Conservation (phyloP, 2,797 vertebrate genomes). For the Siniperca scherzeri region DNA sequence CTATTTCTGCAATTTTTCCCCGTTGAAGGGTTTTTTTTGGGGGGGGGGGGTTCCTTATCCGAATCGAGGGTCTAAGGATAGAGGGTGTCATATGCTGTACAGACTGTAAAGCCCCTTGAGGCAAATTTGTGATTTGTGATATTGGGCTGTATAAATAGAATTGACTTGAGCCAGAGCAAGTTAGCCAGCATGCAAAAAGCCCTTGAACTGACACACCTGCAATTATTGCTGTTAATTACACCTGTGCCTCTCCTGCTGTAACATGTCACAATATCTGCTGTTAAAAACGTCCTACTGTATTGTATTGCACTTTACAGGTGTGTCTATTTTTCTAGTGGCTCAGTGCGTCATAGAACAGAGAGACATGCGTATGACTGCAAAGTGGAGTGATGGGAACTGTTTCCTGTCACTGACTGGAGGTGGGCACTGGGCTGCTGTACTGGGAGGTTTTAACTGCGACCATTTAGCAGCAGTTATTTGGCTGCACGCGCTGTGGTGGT, state of each 20-base stretch:
- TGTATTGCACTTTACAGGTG: neutral
- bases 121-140: too few species aligned
- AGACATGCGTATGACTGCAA: neutral
- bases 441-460: slow-evolving; percentile 11
- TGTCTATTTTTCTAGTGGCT: neutral
- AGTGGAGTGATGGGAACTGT: neutral
- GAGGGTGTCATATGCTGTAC: too few species aligned
- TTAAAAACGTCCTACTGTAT: too few species aligned
- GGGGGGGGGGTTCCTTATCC: too few species aligned
- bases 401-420: neutral
- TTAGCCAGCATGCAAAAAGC: neutral
- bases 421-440: slow-evolving; percentile 3
- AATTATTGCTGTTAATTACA: neutral
- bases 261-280: neutral
- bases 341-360: neutral
- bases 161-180: neutral
- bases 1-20: too few species aligned
- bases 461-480: slow-evolving; percentile 25
- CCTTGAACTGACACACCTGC: neutral
- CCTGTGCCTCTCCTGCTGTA: neutral
- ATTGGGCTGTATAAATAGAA: neutral
- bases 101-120: neutral
- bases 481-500: slow-evolving; percentile 61
- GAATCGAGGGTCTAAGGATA: too few species aligned
- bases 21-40: too few species aligned